phyloP scores from a whole-genome alignment of 1,140 invertebrate genomes.

The Lethocerus indicus region DNA sequence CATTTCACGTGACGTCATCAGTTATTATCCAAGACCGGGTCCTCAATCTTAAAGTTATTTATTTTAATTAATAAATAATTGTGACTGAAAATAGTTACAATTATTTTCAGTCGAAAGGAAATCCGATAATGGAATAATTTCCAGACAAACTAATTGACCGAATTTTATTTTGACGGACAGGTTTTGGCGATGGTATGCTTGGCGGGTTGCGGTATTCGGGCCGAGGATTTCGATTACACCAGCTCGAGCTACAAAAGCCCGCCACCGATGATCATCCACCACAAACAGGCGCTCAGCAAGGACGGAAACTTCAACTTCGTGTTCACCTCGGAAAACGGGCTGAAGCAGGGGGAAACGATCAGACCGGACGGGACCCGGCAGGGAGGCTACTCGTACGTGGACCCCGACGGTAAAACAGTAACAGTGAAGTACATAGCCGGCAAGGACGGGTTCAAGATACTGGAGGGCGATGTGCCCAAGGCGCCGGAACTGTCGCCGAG shows the following conservation, averaged over 20 bases:
- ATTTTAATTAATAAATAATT: no score
- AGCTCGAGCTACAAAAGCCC: conserved; percentile 18
- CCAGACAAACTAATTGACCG: no score
- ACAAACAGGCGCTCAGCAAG: conserved; percentile 25
- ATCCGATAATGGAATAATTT: no score
- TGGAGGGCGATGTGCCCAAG: conserved; percentile 23
- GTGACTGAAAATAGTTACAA: no score
- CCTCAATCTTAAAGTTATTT: no score
- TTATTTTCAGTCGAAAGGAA: no score
- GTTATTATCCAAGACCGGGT: no score
- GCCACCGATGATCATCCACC: conserved; percentile 22
- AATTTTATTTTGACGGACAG: no score
- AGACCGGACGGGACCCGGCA: conserved; percentile 40
- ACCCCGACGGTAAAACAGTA: conserved; percentile 36
- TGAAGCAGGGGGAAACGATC: conserved; percentile 42
- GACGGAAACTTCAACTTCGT: conserved; percentile 42
- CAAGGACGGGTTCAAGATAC: conserved; percentile 25
- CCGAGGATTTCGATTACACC: conserved; percentile 7
- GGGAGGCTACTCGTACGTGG: conserved; percentile 43
- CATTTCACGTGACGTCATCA: no score
- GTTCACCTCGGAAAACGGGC: conserved; percentile 44
- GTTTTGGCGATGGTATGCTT: no score
- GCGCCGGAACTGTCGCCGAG: no score
- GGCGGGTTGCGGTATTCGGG: no score
- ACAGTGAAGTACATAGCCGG: conserved; percentile 32